These are phyloP conservation scores for Tanypteryx hageni DNA, from an alignment of 2,888 invertebrate species.

Conservation along the genomic window DNA sequence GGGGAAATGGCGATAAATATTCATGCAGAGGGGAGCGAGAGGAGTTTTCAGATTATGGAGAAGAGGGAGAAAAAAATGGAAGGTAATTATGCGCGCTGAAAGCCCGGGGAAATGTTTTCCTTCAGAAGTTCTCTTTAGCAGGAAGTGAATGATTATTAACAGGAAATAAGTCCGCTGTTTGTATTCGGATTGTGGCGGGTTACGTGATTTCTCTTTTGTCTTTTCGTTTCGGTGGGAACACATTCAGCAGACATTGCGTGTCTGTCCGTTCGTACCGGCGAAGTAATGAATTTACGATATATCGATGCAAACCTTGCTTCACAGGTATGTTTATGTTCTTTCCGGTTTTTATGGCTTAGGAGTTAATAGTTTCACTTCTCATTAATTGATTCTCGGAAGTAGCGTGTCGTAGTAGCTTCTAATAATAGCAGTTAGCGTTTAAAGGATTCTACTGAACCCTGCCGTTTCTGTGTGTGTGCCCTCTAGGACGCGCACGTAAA, in stretches of 20 bases:
- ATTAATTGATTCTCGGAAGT: too few species aligned
- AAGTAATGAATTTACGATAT: too few species aligned
- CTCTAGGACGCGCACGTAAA: too few species aligned
- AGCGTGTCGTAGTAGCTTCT: too few species aligned
- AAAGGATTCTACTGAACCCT: too few species aligned
- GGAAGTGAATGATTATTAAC: conserved; percentile 24
- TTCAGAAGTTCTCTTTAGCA: background rate
- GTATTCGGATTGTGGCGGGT: background rate
- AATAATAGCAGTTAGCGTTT: too few species aligned
- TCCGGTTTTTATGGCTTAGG: too few species aligned
- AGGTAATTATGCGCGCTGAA: conserved; percentile 19
- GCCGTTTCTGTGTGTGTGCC: too few species aligned
- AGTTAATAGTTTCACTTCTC: too few species aligned
- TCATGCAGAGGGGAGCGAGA: background rate
- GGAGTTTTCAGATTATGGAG: background rate
- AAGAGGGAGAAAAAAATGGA: background rate
- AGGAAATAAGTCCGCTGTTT: background rate
- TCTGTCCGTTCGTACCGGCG: background rate
- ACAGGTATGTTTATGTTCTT: too few species aligned
- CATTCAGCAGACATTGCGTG: background rate
- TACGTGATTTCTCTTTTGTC: background rate
- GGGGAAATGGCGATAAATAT: conserved; percentile 1
- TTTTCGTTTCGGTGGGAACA: background rate
- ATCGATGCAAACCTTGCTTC: too few species aligned
- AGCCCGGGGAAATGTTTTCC: conserved; percentile 11